These are phyloP conservation scores for Chrysina gloriosa DNA, from an alignment of 2,888 invertebrate genomes.

Conservation along the genomic window DNA sequence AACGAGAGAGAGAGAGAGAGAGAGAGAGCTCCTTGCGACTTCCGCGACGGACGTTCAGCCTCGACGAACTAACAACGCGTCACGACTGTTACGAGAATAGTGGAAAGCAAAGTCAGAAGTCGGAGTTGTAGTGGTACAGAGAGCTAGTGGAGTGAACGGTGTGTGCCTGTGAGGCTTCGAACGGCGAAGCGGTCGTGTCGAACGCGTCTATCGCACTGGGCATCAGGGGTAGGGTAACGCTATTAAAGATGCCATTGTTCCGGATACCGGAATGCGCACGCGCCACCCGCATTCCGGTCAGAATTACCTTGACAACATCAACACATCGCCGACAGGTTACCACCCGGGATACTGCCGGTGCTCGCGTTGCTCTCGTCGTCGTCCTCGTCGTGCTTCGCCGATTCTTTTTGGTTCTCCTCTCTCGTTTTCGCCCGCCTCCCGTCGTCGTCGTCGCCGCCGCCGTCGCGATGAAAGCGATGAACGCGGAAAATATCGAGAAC, in stretches of 20 bases:
- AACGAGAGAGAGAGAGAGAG: too few species aligned
- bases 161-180: neutral
- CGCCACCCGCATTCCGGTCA: conserved; percentile 38
- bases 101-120: too few species aligned
- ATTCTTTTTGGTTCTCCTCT: neutral
- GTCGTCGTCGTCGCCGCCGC: too few species aligned
- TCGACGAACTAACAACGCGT: too few species aligned
- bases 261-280: conserved; percentile 40
- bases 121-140: too few species aligned
- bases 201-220: conserved; percentile 35
- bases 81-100: too few species aligned
- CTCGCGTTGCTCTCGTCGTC: neutral
- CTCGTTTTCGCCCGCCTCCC: neutral
- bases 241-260: conserved; percentile 42
- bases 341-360: conserved; percentile 36
- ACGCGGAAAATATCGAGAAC: too few species aligned
- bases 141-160: neutral
- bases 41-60: too few species aligned
- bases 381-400: neutral
- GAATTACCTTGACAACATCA: conserved; percentile 44
- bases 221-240: conserved; percentile 34
- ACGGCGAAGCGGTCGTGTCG: neutral
- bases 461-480: too few species aligned
- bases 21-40: too few species aligned
- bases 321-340: conserved; percentile 42